Conservation (phyloP, 2,888 invertebrate genomes). For the Chymomyza fuscimana region DNA sequence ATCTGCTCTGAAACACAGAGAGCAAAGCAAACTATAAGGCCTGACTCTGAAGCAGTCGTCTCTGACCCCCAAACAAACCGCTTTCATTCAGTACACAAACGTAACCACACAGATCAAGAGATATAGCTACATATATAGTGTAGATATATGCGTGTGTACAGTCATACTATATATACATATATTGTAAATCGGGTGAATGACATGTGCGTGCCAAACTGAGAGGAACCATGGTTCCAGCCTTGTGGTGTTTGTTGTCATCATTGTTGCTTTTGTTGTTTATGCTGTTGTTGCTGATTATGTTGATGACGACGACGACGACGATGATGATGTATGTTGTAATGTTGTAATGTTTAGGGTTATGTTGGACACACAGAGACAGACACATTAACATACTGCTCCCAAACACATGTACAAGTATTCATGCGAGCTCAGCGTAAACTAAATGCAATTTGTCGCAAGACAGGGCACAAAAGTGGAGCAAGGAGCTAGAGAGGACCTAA, state of each 20-base stretch:
- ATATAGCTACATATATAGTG: not conserved
- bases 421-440: slow-evolving; percentile 48
- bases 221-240: slow-evolving; percentile 19
- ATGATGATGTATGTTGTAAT: slow-evolving; percentile 64
- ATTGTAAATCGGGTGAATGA: slow-evolving; percentile 65
- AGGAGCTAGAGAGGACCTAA: not conserved
- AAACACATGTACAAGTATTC: not conserved
- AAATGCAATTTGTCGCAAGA: slow-evolving; percentile 76
- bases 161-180: not conserved
- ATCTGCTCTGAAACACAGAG: slow-evolving; percentile 40
- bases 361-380: not conserved
- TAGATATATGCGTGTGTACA: not conserved
- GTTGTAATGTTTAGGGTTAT: slow-evolving; percentile 23
- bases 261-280: slow-evolving; percentile 58
- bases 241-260: slow-evolving; percentile 29
- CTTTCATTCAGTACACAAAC: not conserved
- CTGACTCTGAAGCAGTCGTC: not conserved
- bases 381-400: not conserved
- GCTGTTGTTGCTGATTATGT: slow-evolving; percentile 47
- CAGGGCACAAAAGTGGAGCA: not conserved
- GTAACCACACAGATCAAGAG: slow-evolving; percentile 1
- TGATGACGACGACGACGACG: slow-evolving; percentile 34
- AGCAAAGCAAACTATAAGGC: not conserved
- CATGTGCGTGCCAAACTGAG: slow-evolving; percentile 49
- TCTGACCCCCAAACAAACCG: not conserved